Evolutionary conservation across 30 jellyfish, hydroid and myxozoan genomes (phyloP).

Genomic region (Sanderia malayensis): DNA sequence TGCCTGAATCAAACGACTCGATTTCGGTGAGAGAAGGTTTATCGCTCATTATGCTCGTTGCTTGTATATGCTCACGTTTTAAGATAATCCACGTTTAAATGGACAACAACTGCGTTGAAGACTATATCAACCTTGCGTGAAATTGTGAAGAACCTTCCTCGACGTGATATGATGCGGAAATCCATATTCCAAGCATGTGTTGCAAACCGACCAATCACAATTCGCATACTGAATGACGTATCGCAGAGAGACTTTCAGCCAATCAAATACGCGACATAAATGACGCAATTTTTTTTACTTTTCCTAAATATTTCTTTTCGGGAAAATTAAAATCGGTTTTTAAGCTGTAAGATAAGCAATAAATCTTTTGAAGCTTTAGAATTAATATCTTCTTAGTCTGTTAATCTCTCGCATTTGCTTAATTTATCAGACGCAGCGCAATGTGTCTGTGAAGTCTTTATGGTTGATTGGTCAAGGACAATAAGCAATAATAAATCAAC

Average conservation of each 20-base stretch:
- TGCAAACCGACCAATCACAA: no score
- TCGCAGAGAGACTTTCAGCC: background rate
- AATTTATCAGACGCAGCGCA: no score
- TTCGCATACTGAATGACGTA: no score
- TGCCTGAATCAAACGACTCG: constrained; percentile 65
- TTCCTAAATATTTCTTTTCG: background rate
- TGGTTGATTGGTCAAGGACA: no score
- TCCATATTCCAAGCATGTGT: background rate
- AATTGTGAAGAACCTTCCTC: background rate
- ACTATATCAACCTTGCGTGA: constrained; percentile 3
- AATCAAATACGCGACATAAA: background rate
- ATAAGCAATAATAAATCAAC: no score
- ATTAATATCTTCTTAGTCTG: background rate
- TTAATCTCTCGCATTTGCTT: background rate
- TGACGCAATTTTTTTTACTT: background rate
- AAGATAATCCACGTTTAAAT: constrained; percentile 3
- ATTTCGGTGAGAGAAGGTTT: constrained; percentile 77
- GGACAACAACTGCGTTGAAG: constrained; percentile 25
- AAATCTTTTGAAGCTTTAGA: background rate
- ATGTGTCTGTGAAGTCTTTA: no score
- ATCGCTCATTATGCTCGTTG: constrained; percentile 42
- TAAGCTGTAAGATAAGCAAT: no score
- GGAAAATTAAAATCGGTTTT: no score
- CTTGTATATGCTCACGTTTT: background rate
- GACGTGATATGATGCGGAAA: constrained; percentile 1